Evolutionary conservation across 1,140 invertebrate genomes (phyloP).

Genomic region (Charaxes varanes): DNA sequence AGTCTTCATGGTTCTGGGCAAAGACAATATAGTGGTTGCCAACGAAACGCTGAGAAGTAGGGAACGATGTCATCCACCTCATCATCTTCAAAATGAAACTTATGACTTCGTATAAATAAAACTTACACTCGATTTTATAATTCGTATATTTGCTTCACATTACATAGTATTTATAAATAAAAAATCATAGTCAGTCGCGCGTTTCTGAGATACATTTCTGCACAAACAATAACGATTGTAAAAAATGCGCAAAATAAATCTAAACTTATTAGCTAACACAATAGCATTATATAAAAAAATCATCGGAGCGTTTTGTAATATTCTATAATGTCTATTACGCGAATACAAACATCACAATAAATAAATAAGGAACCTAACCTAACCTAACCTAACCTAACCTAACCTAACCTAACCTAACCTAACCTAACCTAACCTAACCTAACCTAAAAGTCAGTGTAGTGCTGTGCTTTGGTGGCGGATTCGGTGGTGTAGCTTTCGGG

Average conservation of each 20-base stretch:
- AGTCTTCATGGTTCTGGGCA: too few relatives aligned
- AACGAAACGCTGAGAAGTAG: too few relatives aligned
- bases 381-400: slow-evolving; percentile 2
- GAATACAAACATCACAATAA: slow-evolving; percentile 20
- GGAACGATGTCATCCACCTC: too few relatives aligned
- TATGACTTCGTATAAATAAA: too few relatives aligned
- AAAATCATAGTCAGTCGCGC: slow-evolving; percentile 27
- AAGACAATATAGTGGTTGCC: too few relatives aligned
- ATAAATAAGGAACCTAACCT: slow-evolving; percentile 28
- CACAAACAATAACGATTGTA: slow-evolving; percentile 25
- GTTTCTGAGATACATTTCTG: slow-evolving; percentile 20
- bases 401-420: neutral
- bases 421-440: slow-evolving; percentile 1
- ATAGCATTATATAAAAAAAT: slow-evolving; percentile 12
- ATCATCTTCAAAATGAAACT: too few relatives aligned
- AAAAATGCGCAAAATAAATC: slow-evolving; percentile 33
- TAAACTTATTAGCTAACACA: slow-evolving; percentile 26
- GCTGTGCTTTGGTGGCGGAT: too few relatives aligned
- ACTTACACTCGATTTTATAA: too few relatives aligned
- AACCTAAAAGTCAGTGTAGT: slow-evolving; percentile 3
- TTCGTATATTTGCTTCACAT: slow-evolving; percentile 22
- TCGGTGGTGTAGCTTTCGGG: too few relatives aligned
- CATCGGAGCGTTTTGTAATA: slow-evolving; percentile 2
- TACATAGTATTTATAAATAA: slow-evolving; percentile 27
- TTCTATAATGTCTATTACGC: slow-evolving; percentile 6